A percentile compares a stretch with the other conserved stretches of the same genome.
Conservation (phyloP, 2,888 invertebrate genomes). For the Dasypolia templi region DNA sequence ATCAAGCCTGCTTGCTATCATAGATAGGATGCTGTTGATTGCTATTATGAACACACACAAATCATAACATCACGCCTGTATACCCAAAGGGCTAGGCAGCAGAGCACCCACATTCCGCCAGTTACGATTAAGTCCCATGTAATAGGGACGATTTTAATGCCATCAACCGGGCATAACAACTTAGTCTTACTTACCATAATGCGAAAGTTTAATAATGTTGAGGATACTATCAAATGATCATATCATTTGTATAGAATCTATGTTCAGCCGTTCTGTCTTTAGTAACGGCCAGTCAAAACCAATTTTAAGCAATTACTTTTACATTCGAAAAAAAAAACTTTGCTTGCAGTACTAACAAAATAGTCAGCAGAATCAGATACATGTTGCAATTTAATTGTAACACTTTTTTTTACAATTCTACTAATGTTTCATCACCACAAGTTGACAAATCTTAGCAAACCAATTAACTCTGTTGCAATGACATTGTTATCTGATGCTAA, state of each 20-base stretch:
- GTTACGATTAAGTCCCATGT: no score
- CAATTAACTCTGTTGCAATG: not conserved
- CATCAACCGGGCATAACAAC: not conserved
- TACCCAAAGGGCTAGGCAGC: no score
- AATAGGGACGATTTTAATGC: not conserved
- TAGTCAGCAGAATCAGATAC: not conserved
- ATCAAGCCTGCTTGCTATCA: no score
- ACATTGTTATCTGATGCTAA: slow-evolving; percentile 6
- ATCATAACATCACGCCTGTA: no score
- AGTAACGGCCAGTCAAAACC: not conserved
- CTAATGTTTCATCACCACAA: not conserved
- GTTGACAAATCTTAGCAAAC: not conserved
- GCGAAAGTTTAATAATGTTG: not conserved
- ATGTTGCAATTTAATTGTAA: no score
- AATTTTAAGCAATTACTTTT: no score
- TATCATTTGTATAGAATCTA: not conserved
- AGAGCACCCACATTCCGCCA: no score
- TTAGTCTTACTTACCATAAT: not conserved
- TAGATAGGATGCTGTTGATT: no score
- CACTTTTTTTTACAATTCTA: not conserved
- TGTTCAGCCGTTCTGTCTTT: not conserved
- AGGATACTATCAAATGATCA: not conserved
- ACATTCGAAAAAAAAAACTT: not conserved
- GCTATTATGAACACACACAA: no score
- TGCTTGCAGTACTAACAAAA: not conserved